A percentile compares a stretch with the other conserved stretches of the same genome.
Conservation (phyloP, 2,888 invertebrate species). For the Polyploca ridens region DNA sequence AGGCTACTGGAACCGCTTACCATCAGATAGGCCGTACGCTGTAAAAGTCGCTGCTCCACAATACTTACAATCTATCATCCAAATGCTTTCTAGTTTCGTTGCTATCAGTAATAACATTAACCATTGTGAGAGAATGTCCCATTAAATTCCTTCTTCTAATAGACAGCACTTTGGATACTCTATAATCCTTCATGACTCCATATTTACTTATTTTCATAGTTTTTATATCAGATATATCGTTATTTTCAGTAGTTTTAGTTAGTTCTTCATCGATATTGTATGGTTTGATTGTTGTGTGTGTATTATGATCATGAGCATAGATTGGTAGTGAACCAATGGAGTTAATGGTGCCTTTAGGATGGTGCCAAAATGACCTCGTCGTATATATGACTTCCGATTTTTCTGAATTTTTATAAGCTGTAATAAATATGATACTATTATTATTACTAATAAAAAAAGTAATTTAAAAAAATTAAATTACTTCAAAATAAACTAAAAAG, state of each 20-base stretch:
- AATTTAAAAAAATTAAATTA: too few species aligned
- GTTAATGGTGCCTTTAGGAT: conserved; percentile 17
- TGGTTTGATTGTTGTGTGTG: neutral
- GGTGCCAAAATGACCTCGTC: conserved; percentile 55
- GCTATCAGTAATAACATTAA: conserved; percentile 69
- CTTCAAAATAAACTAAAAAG: too few species aligned
- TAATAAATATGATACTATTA: too few species aligned
- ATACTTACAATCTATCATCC: conserved; percentile 71
- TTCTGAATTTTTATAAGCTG: conserved; percentile 68
- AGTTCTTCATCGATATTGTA: conserved; percentile 9
- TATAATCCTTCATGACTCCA: conserved; percentile 60
- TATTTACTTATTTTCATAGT: conserved; percentile 32
- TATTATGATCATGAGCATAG: neutral
- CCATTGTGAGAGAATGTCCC: conserved; percentile 60
- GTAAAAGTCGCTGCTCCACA: too few species aligned
- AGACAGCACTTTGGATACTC: conserved; percentile 52
- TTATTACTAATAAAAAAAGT: too few species aligned
- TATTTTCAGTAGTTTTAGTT: conserved; percentile 10
- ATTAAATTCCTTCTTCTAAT: conserved; percentile 59
- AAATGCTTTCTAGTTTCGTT: conserved; percentile 69
- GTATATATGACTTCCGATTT: conserved; percentile 56
- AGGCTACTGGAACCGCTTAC: too few species aligned
- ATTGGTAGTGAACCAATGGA: too few species aligned
- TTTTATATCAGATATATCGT: neutral
- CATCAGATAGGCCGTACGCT: too few species aligned